A percentile compares a stretch with the other conserved stretches of the same genome.
Evolutionary conservation across 2,797 vertebrate genomes (phyloP).

Genomic region (Calcarius lapponicus): DNA sequence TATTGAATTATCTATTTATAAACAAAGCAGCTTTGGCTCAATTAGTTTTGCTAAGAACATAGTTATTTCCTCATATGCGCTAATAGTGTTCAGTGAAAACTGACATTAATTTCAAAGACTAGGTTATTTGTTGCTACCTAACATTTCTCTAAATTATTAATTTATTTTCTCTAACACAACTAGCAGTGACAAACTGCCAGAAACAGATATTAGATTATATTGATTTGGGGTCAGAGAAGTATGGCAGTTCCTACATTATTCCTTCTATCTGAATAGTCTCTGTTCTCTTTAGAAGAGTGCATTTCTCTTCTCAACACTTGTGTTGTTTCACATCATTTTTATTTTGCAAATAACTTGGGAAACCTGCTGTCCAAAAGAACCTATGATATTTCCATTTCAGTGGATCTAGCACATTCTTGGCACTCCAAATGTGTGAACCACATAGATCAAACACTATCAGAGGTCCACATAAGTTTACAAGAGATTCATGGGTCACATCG

Average conservation of each 20-base stretch:
- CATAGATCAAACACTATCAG: not conserved
- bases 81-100: not conserved
- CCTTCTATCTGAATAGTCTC: not conserved
- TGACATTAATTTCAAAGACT: not conserved
- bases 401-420: not conserved
- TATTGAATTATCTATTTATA: not conserved
- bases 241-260: not conserved
- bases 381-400: not conserved
- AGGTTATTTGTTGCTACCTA: not conserved
- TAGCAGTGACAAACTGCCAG: not conserved
- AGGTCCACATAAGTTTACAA: not conserved
- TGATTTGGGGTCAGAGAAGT: not conserved
- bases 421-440: not conserved
- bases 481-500: not conserved
- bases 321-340: accelerated
- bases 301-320: not conserved
- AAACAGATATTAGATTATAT: not conserved
- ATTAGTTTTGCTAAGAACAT: not conserved
- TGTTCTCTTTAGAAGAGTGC: not conserved
- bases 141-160: not conserved
- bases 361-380: not conserved
- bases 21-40: not conserved
- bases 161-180: not conserved
- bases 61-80: not conserved
- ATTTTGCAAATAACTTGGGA: not conserved